phyloP scores from a whole-genome alignment of 1,140 invertebrate species.

The Drosophila tristis region DNA sequence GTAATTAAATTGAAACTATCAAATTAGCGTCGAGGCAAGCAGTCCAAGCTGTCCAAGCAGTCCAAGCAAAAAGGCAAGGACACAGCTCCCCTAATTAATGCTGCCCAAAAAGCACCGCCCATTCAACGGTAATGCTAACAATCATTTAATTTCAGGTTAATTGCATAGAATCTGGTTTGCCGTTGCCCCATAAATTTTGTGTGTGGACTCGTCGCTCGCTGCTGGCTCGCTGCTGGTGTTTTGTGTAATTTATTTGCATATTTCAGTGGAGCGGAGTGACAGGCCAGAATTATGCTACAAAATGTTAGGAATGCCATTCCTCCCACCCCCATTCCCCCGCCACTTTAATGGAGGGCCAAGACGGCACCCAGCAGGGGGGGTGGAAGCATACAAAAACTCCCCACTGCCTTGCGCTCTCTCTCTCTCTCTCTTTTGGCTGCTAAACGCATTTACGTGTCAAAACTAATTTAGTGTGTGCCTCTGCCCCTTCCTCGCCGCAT shows the following conservation, averaged over 20 bases:
- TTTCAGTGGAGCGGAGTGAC: conserved; percentile 55
- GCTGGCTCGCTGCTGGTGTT: not conserved
- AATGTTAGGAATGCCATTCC: conserved; percentile 61
- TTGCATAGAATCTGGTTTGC: conserved; percentile 53
- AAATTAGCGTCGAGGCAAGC: too few species aligned
- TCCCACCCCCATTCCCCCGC: not conserved
- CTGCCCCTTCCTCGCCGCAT: not conserved
- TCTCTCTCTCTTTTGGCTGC: conserved; percentile 23
- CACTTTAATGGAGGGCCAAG: not conserved
- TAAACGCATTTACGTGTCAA: conserved; percentile 81
- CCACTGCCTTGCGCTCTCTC: not conserved
- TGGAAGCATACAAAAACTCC: conserved; percentile 1
- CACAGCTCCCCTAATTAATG: conserved; percentile 3
- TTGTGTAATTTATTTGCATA: conserved; percentile 74
- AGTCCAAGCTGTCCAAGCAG: too few species aligned
- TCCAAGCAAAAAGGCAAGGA: not conserved
- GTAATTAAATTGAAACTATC: too few species aligned
- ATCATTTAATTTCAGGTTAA: conserved; percentile 78
- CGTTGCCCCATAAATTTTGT: conserved; percentile 56
- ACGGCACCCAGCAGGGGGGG: not conserved
- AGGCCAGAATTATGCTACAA: conserved; percentile 76
- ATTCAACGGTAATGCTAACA: conserved; percentile 46
- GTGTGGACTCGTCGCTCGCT: conserved; percentile 13
- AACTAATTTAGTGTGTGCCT: conserved; percentile 74
- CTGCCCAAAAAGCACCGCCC: not conserved